Percentiles rank a stretch among this genome's conserved stretches.
Evolutionary conservation across 2,888 invertebrate species (phyloP).

Genomic region (Microctonus brassicae): DNA sequence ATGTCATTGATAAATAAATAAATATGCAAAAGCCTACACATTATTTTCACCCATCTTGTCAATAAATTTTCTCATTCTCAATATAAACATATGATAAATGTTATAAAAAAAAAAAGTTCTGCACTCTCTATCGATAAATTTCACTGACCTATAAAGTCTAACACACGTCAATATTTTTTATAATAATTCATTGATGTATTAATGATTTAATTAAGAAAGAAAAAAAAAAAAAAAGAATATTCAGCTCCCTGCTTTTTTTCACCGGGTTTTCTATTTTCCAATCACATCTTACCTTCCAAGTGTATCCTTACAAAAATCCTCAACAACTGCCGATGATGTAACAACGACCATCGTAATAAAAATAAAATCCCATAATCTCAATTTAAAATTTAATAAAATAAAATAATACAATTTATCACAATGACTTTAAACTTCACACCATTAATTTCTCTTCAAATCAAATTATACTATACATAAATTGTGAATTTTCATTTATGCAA

Average conservation of each 20-base stretch:
- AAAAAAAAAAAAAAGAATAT: not conserved
- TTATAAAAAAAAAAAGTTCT: slow-evolving; percentile 35
- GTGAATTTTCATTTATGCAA: not conserved
- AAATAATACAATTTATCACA: not conserved
- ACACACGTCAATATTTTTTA: slow-evolving; percentile 6
- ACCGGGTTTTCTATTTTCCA: not conserved
- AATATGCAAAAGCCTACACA: not conserved
- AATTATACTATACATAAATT: not conserved
- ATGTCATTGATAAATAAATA: slow-evolving; percentile 2
- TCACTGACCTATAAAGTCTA: slow-evolving; percentile 65
- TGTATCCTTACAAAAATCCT: slow-evolving; percentile 65
- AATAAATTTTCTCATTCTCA: slow-evolving; percentile 1
- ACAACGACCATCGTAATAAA: slow-evolving; percentile 59
- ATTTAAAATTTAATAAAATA: not conserved
- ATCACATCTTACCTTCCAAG: slow-evolving; percentile 61
- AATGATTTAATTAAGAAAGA: not conserved
- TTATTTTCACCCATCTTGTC: not conserved
- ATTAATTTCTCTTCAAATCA: not conserved
- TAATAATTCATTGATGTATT: slow-evolving; percentile 5
- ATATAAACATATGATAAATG: not conserved
- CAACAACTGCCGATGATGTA: slow-evolving; percentile 62
- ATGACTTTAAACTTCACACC: not conserved
- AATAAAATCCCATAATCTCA: slow-evolving; percentile 54
- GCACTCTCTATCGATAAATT: slow-evolving; percentile 50
- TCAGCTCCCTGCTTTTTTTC: too few species aligned